Evolutionary conservation across 2,888 invertebrate species (phyloP), one percentile per base, ranked within the genome.

Genomic region (Ditylenchus weischeri): DNA sequence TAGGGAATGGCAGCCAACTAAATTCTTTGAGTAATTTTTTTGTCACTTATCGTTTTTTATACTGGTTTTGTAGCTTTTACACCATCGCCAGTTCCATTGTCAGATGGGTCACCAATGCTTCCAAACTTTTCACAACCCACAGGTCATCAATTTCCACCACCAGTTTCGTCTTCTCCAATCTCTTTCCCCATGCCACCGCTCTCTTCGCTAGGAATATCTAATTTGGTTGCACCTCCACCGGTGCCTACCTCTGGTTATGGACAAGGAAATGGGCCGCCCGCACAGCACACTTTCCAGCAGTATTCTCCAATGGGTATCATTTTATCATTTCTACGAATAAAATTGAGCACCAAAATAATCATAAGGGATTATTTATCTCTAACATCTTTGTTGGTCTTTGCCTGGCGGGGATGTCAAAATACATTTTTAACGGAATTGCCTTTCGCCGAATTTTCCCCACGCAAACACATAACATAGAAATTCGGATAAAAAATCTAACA

Each of bases 151-250:
- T 36, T 51, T 8, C 7, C 51, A 10, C 21, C 35, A 13, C 35
- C 63, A 43, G n/a, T 57, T 54, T 23, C 54, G 29, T 51, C 48
- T 54, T 69, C 69, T 13, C 69, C 69, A 18, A 62, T 72, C 38
- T 72, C 79, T 71, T 73, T 77, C 72, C 79, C 83, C 64, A 76
- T 77, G 80, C 80, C 84, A 62, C 64, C 84, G 71, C 71, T 84
- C 73, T 71, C 82, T 70, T 75, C 83, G 71, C 29, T 81, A 64
- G 76, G 83, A 72, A 79, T 80, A 62, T 73, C 72, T 10, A 73
- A 77, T 36, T 69, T 80, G 43, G 74, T 78, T 10, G 73, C 78
- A 21, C 78, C 77, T 54, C 79, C 80, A 49, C 70, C 71, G 7
- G 19, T 57, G 13, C n/a, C 48, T 7, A 15, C 38, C 3, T 10